These are phyloP conservation scores for Elymnias hypermnestra DNA, from an alignment of 1,140 invertebrate species.

Conservation along the genomic window DNA sequence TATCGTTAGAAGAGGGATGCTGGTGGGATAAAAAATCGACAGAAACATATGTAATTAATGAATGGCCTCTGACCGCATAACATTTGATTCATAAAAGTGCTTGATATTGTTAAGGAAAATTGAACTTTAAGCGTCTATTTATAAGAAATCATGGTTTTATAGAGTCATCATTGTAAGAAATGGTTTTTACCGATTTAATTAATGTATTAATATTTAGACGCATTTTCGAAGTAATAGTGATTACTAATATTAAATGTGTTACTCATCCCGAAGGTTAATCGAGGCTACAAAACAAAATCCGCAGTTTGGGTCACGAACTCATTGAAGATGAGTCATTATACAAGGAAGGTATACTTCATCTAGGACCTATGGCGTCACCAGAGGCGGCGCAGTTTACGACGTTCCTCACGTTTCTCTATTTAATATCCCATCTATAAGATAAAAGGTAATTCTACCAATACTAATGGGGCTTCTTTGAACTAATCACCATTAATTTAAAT, in stretches of 20 bases:
- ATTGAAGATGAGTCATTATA: slow-evolving; percentile 50
- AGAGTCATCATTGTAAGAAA: slow-evolving; percentile 4
- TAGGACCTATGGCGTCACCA: slow-evolving; percentile 63
- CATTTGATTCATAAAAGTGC: too few species aligned
- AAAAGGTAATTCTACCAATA: slow-evolving; percentile 6
- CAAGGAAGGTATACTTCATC: slow-evolving; percentile 51
- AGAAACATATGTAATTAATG: too few species aligned
- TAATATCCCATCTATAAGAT: slow-evolving; percentile 7
- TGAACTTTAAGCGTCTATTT: too few species aligned
- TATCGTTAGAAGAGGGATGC: too few species aligned
- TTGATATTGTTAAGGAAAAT: too few species aligned
- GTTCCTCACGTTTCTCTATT: slow-evolving; percentile 16
- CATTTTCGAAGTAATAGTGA: slow-evolving; percentile 38
- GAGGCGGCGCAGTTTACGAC: slow-evolving; percentile 5
- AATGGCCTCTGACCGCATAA: too few species aligned
- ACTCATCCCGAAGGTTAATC: slow-evolving; percentile 49
- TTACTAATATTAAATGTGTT: slow-evolving; percentile 36
- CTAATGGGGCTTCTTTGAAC: too few species aligned
- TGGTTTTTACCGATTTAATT: slow-evolving; percentile 26
- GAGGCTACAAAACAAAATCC: slow-evolving; percentile 60
- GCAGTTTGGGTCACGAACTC: slow-evolving; percentile 57
- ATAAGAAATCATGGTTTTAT: neutral
- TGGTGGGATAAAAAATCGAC: too few species aligned
- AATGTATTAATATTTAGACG: slow-evolving; percentile 18
- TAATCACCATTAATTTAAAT: too few species aligned